Base-by-base conservation (phyloP, 92 coral and sea anemone genomes). In the Epizoanthus scotinus region DNA sequence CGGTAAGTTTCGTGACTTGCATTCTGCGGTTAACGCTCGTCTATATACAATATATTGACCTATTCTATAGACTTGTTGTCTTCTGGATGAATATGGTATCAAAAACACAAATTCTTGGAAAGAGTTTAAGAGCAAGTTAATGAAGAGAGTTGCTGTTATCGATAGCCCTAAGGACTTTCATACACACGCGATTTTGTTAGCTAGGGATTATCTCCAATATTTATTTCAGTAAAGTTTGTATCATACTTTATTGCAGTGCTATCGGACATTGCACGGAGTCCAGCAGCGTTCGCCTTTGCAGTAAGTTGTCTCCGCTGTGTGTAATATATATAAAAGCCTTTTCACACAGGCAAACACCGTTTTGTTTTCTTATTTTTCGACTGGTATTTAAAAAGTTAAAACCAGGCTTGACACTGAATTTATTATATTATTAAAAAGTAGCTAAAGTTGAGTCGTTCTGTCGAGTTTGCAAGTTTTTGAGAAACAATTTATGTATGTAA, bases 231-330 rank as follows among this genome's bases (percentile, higher is more conserved):
- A 18, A 49, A 18, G 27, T n/a, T 71, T 71, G 60, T 71, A 36
- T 42, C 73, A 53, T 52, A 15, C 52, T 60, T 25, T n/a, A 53
- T 5, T 27, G 25, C 68, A 75, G 81, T 75, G 6, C 60, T 75
- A 56, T 59, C 81, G 22, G 81, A 75, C 26, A 54, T 75, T 15
- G 81, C 34, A 1, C 56, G 68, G 9, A 75, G 81, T 57, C 81
- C 81, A 15, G 81, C 81, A 19, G 81, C 81, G 17, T 75, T 75
- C 38, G 81, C 81, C 7, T 75, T 75, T 38, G 81, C 81, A 67
- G 81, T 75, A 59, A 75, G 81, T 57, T 13, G 31, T 58, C 38
- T 59, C 56, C 47, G 34, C 34, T 27, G 18, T 20, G 8, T 42
- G 0, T 44, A 1, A 44, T 34, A 6, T 34, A 6, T 15, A 8